Evolutionary conservation across 2,113 vertebrate species (phyloP).

Genomic region (Spheniscus mendiculus): DNA sequence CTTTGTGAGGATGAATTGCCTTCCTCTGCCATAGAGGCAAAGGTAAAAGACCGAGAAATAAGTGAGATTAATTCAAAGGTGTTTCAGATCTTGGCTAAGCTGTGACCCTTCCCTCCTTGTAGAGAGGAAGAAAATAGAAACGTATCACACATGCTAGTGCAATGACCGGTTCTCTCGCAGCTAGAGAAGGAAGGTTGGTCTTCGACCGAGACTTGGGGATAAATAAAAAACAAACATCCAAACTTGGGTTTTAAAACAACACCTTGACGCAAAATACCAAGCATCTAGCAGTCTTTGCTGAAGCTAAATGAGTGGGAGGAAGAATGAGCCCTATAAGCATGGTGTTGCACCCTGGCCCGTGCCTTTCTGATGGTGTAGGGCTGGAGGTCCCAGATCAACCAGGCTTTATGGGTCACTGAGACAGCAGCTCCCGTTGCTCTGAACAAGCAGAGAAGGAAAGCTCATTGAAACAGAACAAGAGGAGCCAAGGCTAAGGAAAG

Average conservation of each 20-base stretch:
- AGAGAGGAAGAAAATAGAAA: neutral
- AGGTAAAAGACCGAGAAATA: neutral
- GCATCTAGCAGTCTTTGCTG: neutral
- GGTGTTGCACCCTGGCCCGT: neutral
- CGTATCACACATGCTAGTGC: neutral
- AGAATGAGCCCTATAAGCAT: rapidly evolving
- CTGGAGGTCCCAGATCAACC: neutral
- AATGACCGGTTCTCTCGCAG: neutral
- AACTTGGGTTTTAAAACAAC: neutral
- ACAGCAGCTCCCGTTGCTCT: neutral
- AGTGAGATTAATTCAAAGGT: neutral
- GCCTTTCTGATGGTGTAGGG: neutral
- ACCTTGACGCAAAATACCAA: neutral
- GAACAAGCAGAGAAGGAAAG: neutral
- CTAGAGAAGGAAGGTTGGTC: neutral
- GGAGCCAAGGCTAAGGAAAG: neutral
- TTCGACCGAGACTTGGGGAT: rapidly evolving
- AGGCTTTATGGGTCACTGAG: neutral
- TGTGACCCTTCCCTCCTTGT: neutral
- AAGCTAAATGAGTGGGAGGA: neutral
- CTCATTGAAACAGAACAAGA: neutral
- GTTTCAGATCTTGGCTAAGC: neutral
- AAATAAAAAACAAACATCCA: neutral
- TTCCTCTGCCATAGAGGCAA: neutral
- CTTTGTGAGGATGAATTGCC: neutral